These are phyloP conservation scores for Scaptomyza caliginosa DNA, from an alignment of 2,888 invertebrate species.

Conservation along the genomic window DNA sequence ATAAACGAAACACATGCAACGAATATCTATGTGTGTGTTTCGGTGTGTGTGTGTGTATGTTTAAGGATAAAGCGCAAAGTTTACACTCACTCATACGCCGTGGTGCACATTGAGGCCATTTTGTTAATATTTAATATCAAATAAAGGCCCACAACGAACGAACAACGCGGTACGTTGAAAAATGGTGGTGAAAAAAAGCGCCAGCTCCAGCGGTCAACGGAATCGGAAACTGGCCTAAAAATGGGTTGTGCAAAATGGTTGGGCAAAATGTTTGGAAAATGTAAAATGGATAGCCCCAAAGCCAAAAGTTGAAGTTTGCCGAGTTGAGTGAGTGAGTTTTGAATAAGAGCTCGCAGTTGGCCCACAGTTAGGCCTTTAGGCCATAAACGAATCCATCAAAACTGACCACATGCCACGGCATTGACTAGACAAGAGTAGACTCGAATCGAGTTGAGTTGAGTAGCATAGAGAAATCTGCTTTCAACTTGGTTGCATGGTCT, in stretches of 20 bases:
- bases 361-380: constrained; percentile 15
- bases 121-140: constrained; percentile 81
- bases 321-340: constrained; percentile 60
- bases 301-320: constrained; percentile 12
- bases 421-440: not conserved
- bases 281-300: constrained; percentile 43
- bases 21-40: not conserved
- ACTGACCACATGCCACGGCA: constrained; percentile 50
- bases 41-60: constrained; percentile 44
- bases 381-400: constrained; percentile 66
- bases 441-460: too few species aligned
- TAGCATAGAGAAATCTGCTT: not conserved
- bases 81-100: constrained; percentile 63
- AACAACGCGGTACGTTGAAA: constrained; percentile 16
- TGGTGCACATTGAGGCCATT: constrained; percentile 79
- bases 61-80: constrained; percentile 77
- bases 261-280: not conserved
- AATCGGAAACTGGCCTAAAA: constrained; percentile 53
- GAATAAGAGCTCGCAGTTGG: constrained; percentile 51
- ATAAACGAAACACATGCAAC: constrained; percentile 74
- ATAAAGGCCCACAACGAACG: constrained; percentile 59
- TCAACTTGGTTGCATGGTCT: constrained; percentile 2
- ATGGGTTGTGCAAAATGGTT: constrained; percentile 4
- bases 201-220: constrained; percentile 34
- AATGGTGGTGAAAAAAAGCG: constrained; percentile 48